Base-by-base conservation (phyloP, 2,888 invertebrate species). In the Drosophila falleni region DNA sequence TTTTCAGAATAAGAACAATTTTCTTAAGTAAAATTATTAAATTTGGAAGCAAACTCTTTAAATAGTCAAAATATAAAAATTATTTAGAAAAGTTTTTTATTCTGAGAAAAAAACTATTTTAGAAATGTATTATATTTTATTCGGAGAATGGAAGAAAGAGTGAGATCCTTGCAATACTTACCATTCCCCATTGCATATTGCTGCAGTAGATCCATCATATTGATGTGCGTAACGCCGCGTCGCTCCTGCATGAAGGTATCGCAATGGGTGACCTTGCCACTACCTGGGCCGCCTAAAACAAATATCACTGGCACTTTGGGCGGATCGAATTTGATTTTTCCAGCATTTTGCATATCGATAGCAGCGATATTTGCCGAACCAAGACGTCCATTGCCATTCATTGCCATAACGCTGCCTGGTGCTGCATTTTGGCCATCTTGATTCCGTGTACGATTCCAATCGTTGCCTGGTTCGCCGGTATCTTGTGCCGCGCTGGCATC, bases 191-290 rank as follows among this genome's bases (percentile, higher is more conserved):
- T 95, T 78, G 97, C 96, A 92, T 97, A 97, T 92, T 97, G 97
- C 91, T 97, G 97, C 81, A 97, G 93, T 13, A 97, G 94, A 91
- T 97, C 97, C 65, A 97, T 97, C 97, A 97, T 97, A 92, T 97
- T 97, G 92, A 97, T 97, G 93, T 97, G 97, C 51, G 96, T 95
- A 58, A 97, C 94, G 46, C 97, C 97, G 66, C 95, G 95, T 81
- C 96, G 95, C 93, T 97, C 97, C 93, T 97, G 96, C 95, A 96
- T 96, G 89, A 97, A 94, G 90, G 96, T 97, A 93, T 97, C 98
- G 94, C 98, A 98, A 93, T 98, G 98, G 90, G 98, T 98, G 94
- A 98, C 98, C 96, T 98, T 98, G 49, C 98, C 98, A 93, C 98
- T 98, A 85, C 98, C 98, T 78, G 98, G 98, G 75, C 98, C 98